Evolutionary conservation across 2,113 vertebrate species (phyloP).

Genomic region (Peromyscus leucopus): DNA sequence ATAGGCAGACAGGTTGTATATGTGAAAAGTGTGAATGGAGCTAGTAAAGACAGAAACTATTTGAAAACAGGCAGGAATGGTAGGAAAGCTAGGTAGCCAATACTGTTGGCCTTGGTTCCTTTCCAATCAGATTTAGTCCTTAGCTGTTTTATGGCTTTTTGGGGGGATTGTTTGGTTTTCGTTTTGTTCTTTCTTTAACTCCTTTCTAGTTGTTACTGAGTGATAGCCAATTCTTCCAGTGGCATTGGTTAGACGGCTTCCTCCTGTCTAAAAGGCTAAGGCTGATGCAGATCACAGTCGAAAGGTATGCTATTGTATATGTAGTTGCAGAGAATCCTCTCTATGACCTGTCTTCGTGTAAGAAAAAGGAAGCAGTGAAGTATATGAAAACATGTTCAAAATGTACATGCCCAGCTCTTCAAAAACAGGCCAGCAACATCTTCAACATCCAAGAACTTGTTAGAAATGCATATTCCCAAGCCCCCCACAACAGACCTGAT

Average conservation of each 20-base stretch:
- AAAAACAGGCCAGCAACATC: background rate
- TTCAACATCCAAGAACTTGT: background rate
- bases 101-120: background rate
- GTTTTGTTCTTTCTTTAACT: background rate
- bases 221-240: background rate
- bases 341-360: background rate
- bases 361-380: background rate
- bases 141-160: background rate
- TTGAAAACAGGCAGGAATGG: background rate
- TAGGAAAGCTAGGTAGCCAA: background rate
- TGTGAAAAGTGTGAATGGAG: background rate
- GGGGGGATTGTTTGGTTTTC: too few species aligned
- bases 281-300: background rate
- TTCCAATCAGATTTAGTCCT: background rate
- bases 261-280: background rate
- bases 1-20: background rate
- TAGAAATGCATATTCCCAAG: background rate
- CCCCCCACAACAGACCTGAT: background rate
- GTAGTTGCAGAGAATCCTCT: background rate
- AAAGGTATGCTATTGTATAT: background rate
- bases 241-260: background rate
- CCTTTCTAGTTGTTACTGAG: background rate
- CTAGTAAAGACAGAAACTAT: background rate
- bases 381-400: background rate
- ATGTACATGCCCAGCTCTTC: background rate